Conservation (phyloP, 2,888 invertebrate genomes). For the Pyrrhosoma nymphula region DNA sequence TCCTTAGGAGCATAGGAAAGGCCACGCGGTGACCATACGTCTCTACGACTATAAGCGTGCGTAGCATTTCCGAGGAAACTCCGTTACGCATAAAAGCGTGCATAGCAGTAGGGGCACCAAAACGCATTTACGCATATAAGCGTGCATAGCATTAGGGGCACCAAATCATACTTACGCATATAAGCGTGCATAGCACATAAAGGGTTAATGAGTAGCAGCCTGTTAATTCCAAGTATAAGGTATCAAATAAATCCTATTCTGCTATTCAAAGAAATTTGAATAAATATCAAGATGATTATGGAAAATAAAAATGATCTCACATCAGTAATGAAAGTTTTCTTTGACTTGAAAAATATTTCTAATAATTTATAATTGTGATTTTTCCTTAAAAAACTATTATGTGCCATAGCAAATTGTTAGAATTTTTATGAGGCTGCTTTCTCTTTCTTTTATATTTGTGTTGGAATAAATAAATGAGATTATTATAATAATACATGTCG, state of each 20-base stretch:
- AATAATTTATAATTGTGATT: background rate
- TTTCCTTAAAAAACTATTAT: background rate
- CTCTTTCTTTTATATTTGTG: conserved; percentile 17
- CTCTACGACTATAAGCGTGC: too few relatives aligned
- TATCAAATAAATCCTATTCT: background rate
- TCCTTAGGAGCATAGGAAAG: too few relatives aligned
- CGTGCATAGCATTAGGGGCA: too few relatives aligned
- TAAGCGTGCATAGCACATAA: too few relatives aligned
- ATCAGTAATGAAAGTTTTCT: background rate
- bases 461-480: conserved; percentile 41
- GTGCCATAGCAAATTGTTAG: conserved; percentile 28
- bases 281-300: background rate
- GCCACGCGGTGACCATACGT: too few relatives aligned
- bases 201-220: background rate
- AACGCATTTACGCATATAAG: too few relatives aligned
- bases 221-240: background rate
- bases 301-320: background rate
- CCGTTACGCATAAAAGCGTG: too few relatives aligned
- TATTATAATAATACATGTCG: background rate
- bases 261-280: background rate
- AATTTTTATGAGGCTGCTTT: conserved; percentile 38
- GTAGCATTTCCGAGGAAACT: too few relatives aligned
- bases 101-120: too few relatives aligned
- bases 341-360: background rate
- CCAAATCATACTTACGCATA: too few relatives aligned